Base-by-base conservation (phyloP, 2,113 vertebrate genomes). In the Saguinus imperator region DNA sequence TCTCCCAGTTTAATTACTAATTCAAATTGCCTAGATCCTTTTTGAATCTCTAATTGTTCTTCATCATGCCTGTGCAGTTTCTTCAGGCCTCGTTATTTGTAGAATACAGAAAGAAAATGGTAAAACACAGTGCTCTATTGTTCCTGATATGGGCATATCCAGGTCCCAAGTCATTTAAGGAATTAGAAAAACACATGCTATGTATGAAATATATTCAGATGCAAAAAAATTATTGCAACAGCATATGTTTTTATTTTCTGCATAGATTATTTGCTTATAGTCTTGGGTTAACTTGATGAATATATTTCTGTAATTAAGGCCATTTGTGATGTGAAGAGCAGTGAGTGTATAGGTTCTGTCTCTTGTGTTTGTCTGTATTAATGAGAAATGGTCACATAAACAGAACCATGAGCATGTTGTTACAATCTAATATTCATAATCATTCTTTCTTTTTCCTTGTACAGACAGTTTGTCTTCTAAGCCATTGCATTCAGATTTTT, bases 1-100 rank as follows among this genome's bases (percentile, higher is more conserved):
- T 85, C 50, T 87, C 68, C 76, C 43, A 64, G 16, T 85, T 95
- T 20, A 93, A 92, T 35, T 68, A 58, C 32, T 87, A 80, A 94
- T 68, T 93, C 66, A 73, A 73, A 77, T 43, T 75, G 14, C 23
- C 57, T 16, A 66, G 4, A 37, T 92, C 89, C 23, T 21, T 32
- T 87, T 64, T 25, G 37, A 87, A 61, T 79, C 29, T 95, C 16
- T 89, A 87, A 29, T 10, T 85, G 5, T 57, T 92, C 37, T 66
- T 95, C 29, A 57, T 13, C 73, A 75, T 27, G 27, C 70, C 81
- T 55, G 14, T 40, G 17, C 6, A 82, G 4, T 64, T 52, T 72
- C 79, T 73, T 81, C 57, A 92, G 32, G 8, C 16, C 29, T 68
- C 21, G 25, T 66, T 70, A 40, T 75, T 85, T 91, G 25, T n/a